Base-by-base conservation (phyloP, 2,888 invertebrate genomes). In the Cephus pygmeus region DNA sequence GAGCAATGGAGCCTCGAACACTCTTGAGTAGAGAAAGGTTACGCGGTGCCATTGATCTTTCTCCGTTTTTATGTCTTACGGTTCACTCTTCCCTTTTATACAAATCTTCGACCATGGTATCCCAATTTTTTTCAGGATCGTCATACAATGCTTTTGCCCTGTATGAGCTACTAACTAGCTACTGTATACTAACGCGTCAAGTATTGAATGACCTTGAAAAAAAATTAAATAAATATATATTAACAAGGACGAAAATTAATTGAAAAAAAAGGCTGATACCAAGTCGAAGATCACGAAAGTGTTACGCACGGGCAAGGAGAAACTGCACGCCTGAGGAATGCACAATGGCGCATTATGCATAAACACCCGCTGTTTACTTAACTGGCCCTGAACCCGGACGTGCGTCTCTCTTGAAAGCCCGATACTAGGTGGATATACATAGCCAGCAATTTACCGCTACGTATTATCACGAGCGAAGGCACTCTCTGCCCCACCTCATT, bases 311-410 rank as follows among this genome's bases (percentile, higher is more conserved):
- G 40, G 6, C 56, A 56, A 56, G 23, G 71, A 31, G 69, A 71
- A 69, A 33, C 40, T 33, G 76, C 69, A 75, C 73, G 75, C 71
- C 76, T 75, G 11, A 75, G 75, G 71, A 77, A 75, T 30, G 73
- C 75, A 77, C 81, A 76, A 82, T 77, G 76, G 79, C 33, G 79
- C 80, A 79, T 82, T 78, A 78, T 79, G 79, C 79, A 73, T 74
- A 82, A 81, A 81, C 23, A 56, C 79, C 75, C 74, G 76, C 73
- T 76, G 81, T 81, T 82, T 81, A 78, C 78, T 82, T 79, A 83
- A 82, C 79, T 81, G 82, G 80, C 82, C 79, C 80, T 82, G 85
- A 83, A 86, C 85, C 85, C 85, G 85, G 85, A 85, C 83, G 80
- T 81, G 81, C 69, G 69, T 78, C 40, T 77, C 69, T 80, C 78